phyloP scores from a whole-genome alignment of 2,888 invertebrate species.

The Trilocha varians region DNA sequence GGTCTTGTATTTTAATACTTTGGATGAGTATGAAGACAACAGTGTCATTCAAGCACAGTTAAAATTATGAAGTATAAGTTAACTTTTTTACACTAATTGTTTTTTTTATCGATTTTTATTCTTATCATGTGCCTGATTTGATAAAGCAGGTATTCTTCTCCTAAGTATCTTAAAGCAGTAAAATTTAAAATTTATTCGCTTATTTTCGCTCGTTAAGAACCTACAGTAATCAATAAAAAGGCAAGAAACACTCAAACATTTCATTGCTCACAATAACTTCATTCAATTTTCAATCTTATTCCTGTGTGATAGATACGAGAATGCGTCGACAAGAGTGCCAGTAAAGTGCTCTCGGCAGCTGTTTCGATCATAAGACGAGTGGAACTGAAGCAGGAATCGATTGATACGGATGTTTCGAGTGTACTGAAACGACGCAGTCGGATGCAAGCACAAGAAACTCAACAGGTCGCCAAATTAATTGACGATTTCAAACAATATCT shows the following conservation, averaged over 20 bases:
- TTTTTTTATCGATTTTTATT: too few relatives aligned
- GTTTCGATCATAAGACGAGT: slow-evolving; percentile 23
- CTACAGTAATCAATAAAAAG: too few relatives aligned
- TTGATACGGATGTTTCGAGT: slow-evolving; percentile 20
- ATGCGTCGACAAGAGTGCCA: slow-evolving; percentile 43
- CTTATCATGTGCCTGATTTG: too few relatives aligned
- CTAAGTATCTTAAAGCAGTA: too few relatives aligned
- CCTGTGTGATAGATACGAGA: slow-evolving; percentile 39
- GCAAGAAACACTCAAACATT: not conserved
- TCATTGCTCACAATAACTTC: not conserved
- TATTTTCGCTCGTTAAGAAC: too few relatives aligned
- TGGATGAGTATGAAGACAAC: too few relatives aligned
- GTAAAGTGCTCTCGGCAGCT: slow-evolving; percentile 35
- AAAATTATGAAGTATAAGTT: too few relatives aligned
- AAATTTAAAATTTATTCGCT: too few relatives aligned
- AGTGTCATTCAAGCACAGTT: too few relatives aligned
- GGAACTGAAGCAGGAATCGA: slow-evolving; percentile 26
- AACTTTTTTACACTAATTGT: too few relatives aligned
- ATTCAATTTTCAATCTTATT: not conserved
- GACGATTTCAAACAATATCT: not conserved
- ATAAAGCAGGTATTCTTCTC: too few relatives aligned
- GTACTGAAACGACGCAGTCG: slow-evolving; percentile 25
- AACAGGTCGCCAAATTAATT: slow-evolving; percentile 25
- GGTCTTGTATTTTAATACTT: not conserved
- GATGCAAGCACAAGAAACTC: slow-evolving; percentile 36